phyloP scores from a whole-genome alignment of 2,797 vertebrate genomes.

The Phalanger gymnotis region DNA sequence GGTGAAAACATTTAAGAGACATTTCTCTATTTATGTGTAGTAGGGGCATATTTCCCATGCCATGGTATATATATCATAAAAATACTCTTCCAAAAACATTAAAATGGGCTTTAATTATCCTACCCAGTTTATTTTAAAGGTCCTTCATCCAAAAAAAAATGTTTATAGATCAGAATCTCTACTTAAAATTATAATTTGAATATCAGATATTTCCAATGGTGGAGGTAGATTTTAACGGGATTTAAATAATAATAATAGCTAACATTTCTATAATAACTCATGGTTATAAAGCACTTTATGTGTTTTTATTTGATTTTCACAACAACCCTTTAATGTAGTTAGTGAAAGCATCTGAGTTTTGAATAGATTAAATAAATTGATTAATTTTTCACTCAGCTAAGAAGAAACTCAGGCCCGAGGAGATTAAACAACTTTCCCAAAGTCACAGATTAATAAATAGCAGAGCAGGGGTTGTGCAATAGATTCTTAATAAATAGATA shows the following conservation, averaged over 20 bases:
- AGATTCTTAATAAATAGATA: not conserved
- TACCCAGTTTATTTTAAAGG: conserved; percentile 45
- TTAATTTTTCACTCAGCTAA: not conserved
- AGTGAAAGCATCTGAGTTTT: not conserved
- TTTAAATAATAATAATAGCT: not conserved
- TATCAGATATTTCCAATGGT: not conserved
- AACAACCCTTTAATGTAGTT: not conserved
- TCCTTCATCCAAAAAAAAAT: not conserved
- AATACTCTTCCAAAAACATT: conserved; percentile 36
- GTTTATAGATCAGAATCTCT: conserved; percentile 19
- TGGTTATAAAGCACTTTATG: not conserved
- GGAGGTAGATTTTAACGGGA: conserved; percentile 22
- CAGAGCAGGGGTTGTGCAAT: not conserved
- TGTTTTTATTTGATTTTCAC: not conserved
- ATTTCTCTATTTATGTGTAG: conserved; percentile 42
- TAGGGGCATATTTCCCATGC: not conserved
- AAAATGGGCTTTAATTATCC: conserved; percentile 34
- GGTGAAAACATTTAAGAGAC: not conserved
- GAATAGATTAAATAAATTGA: not conserved
- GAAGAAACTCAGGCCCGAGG: not conserved
- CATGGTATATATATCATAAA: not conserved
- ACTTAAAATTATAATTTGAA: conserved; percentile 9
- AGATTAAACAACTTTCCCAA: not conserved
- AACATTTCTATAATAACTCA: not conserved
- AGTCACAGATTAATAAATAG: not conserved